Evolutionary conservation across 1,140 invertebrate genomes (phyloP), one percentile per base, ranked within the genome.

Genomic region (Drosophila nigrodunni): DNA sequence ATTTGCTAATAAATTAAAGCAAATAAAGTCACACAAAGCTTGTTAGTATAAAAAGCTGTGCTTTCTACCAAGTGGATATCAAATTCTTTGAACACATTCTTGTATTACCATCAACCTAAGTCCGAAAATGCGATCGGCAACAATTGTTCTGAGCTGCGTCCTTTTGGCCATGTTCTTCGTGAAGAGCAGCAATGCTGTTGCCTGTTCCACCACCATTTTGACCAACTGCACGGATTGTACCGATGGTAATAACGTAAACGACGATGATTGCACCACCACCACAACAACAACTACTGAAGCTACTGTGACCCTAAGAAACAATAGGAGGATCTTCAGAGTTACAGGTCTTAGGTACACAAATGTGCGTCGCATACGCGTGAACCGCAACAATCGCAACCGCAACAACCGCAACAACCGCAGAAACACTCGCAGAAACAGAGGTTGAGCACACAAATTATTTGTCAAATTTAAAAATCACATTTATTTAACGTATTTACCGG

Each of bases 281-380:
- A 54, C 64, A 10, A 43, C 71, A 11, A 11, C 64, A 7, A 30
- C 50, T 15, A 46, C 57, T 1, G 21, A 10, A n/a, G n/a, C 18
- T 0, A 13, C 49, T 13, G 61, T 65, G 2, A 65, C 41, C 1
- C 44, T n/a, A 0, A 37, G 13, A n/a, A 6, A 5, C 9, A 68
- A 41, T 6, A 5, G 18, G 1, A 70, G 30, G 25, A 52, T 10
- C 11, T 72, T 83, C 3, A 34, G 62, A 1, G 1, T 83, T 0
- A 47, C 3, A 18, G 69, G 69, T 34, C 41, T 83, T 3, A 13
- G 7, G 0, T 79, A 66, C 49, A 66, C 58, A 0, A 15, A 44
- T 50, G 15, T 10, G 0, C 64, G 80, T 18, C 60, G 60, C 15
- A 7, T 82, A 7, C 75, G 65, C 10, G 9, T 82, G 7, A 74